Evolutionary conservation across 2,888 invertebrate species (phyloP), one percentile per base, ranked within the genome.

Genomic region (Xylota sylvarum): DNA sequence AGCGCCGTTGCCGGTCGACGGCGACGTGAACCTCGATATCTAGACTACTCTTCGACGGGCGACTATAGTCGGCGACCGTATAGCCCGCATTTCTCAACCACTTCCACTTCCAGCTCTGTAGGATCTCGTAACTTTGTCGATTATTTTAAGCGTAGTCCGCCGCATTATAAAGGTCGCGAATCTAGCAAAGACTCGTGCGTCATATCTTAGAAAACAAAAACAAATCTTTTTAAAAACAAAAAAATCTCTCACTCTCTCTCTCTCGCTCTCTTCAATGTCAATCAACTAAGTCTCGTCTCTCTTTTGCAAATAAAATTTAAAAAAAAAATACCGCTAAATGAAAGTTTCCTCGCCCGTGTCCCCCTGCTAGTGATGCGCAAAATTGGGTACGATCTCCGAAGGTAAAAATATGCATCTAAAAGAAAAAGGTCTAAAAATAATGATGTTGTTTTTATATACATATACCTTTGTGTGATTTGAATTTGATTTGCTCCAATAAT

Each of bases 321-420:
- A 60, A 76, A 85, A 88, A 55, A 60, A 65, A 43, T 30, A 85
- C 70, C 78, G 84, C 78, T 78, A 81, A 70, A 43, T 52, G 60
- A 74, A 79, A 60, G 50, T 76, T 56, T 64, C 62, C 77, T 86
- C 77, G 70, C 58, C 58, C 77, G 55, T 81, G 81, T 76, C 69
- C 78, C 84, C 55, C 78, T 50, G 69, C 82, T 82, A 67, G 50
- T 76, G 83, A 69, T 79, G 83, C 69, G 56, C 73, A 74, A 90
- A 89, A 89, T 90, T 91, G 92, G 92, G 92, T 92, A 92, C 92
- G 92, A 92, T 92, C 92, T 92, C 88, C 89, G 89, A 92, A 92
- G 92, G 92, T 92, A 92, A 92, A 89, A 90, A 89, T 89, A 30
- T 67, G 56, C 76, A 76, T 55, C 52, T 62, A 62, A 70, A 56